Evolutionary conservation across 2,888 invertebrate genomes (phyloP).

Genomic region (Lithodes maja): DNA sequence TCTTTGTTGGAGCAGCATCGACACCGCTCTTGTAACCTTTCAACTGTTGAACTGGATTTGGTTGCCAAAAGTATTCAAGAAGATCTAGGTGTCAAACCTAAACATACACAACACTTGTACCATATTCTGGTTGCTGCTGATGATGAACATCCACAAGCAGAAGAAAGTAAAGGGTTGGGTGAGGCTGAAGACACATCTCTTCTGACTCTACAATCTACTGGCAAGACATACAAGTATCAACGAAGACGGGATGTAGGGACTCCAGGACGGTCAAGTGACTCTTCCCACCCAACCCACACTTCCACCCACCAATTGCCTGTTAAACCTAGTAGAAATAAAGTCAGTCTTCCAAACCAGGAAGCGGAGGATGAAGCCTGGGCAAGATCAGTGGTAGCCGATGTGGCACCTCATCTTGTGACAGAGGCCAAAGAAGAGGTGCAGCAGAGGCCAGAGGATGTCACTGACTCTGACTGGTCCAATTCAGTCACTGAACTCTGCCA

Average conservation of each 20-base stretch:
- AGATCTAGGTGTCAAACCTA: conserved; percentile 55
- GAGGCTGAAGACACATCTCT: conserved; percentile 14
- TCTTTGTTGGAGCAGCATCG: conserved; percentile 46
- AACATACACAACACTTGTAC: conserved; percentile 35
- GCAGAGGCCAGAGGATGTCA: conserved; percentile 7
- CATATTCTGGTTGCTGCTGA: conserved; percentile 41
- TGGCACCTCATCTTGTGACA: conserved; percentile 41
- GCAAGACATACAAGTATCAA: conserved; percentile 15
- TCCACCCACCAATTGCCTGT: background rate
- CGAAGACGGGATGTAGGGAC: background rate
- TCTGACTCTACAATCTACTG: conserved; percentile 19
- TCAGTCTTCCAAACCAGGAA: background rate
- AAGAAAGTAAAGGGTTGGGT: background rate
- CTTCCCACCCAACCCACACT: background rate
- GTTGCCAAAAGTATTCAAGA: conserved; percentile 44
- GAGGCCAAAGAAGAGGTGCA: conserved; percentile 39
- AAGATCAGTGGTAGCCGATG: conserved; percentile 26
- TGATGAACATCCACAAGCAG: conserved; percentile 12
- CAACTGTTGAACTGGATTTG: conserved; percentile 20
- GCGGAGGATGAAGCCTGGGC: conserved; percentile 56
- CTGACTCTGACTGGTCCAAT: conserved; percentile 34
- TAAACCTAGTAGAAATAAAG: background rate
- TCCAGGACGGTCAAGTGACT: background rate
- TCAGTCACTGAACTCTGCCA: conserved; percentile 58
- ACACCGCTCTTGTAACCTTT: conserved; percentile 28